Evolutionary conservation across 1,140 invertebrate species (phyloP).

Genomic region (Papilio xuthus): DNA sequence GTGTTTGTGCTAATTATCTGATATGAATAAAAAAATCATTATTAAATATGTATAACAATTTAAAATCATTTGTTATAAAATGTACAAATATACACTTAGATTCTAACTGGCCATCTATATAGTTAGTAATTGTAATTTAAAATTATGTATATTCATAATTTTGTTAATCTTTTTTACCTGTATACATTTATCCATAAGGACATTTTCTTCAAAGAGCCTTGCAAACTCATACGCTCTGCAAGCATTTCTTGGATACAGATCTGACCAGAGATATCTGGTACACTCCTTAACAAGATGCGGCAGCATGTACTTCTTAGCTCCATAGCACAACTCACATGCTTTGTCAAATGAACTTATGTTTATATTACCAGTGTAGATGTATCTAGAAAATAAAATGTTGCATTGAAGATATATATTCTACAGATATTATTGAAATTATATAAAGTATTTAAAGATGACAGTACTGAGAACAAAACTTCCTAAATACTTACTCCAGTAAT

Average conservation of each 20-base stretch:
- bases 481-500: conserved; percentile 75
- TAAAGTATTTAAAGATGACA: neutral
- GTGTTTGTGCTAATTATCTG: conserved; percentile 89
- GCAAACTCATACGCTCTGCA: conserved; percentile 93
- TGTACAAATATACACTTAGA: no score
- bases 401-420: neutral
- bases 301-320: conserved; percentile 94
- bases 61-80: neutral
- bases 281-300: conserved; percentile 91
- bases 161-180: conserved; percentile 76
- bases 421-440: neutral
- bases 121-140: neutral
- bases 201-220: conserved; percentile 90
- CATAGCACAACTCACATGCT: conserved; percentile 92
- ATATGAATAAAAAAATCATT: neutral
- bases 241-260: conserved; percentile 89
- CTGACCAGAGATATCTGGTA: conserved; percentile 89
- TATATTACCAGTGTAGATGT: conserved; percentile 91
- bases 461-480: neutral
- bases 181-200: conserved; percentile 90
- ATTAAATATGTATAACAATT: no score
- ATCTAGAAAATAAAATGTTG: conserved; percentile 79
- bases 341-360: conserved; percentile 90
- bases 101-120: no score
- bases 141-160: neutral